Evolutionary conservation across 2,888 invertebrate genomes (phyloP).

Genomic region (Trilocha varians): DNA sequence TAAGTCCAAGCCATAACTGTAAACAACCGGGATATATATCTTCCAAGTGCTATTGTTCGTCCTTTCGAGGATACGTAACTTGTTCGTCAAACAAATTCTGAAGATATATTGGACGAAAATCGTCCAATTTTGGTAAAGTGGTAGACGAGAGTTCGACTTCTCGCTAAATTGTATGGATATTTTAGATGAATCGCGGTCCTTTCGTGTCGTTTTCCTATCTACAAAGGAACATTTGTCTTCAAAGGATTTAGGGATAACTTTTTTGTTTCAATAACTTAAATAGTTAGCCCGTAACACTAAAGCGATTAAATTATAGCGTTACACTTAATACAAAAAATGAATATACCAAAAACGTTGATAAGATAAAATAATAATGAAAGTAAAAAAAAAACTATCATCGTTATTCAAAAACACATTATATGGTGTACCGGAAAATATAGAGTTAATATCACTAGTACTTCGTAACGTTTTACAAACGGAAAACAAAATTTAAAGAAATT

Average conservation of each 20-base stretch:
- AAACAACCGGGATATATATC: conserved; percentile 55
- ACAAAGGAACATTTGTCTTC: conserved; percentile 61
- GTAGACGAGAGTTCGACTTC: conserved; percentile 61
- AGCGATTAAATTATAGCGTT: neutral
- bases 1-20: conserved; percentile 52
- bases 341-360: too few relatives aligned
- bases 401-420: too few relatives aligned
- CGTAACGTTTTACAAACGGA: too few relatives aligned
- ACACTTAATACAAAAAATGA: too few relatives aligned
- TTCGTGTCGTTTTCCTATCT: conserved; percentile 56
- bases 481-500: too few relatives aligned
- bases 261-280: conserved; percentile 25
- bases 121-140: conserved; percentile 68
- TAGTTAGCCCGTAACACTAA: neutral
- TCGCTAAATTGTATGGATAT: conserved; percentile 65
- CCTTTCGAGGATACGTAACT: conserved; percentile 43
- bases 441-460: too few relatives aligned
- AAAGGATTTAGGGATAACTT: conserved; percentile 49
- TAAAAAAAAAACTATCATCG: too few relatives aligned
- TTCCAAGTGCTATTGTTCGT: conserved; percentile 55
- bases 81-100: conserved; percentile 62
- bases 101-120: conserved; percentile 62
- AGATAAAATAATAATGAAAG: too few relatives aligned
- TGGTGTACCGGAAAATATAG: too few relatives aligned
- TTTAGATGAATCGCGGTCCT: conserved; percentile 66